Percentiles rank a stretch among this genome's conserved stretches.
phyloP scores from a whole-genome alignment of 2,113 vertebrate genomes.

The Nycticryphes semicollaris region DNA sequence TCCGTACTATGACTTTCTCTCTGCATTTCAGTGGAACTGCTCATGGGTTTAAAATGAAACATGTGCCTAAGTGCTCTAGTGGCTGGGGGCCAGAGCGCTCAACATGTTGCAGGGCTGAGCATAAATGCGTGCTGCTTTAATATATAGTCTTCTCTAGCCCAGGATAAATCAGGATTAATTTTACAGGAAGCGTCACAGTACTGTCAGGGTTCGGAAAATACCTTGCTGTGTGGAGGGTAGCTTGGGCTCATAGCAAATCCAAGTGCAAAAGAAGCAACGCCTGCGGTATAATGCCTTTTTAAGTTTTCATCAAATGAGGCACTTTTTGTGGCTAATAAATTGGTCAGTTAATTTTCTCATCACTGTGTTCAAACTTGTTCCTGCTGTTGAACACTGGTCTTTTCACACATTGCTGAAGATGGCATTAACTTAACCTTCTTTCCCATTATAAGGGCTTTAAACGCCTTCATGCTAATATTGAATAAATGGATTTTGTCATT shows the following conservation, averaged over 20 bases:
- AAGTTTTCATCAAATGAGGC: background rate
- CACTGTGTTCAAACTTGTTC: background rate
- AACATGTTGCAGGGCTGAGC: background rate
- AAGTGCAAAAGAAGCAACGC: background rate
- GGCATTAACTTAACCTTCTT: background rate
- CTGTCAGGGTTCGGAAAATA: background rate
- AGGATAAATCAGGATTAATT: background rate
- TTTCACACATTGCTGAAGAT: background rate
- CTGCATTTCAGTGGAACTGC: slow-evolving; percentile 5
- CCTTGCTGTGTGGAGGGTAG: fast-evolving
- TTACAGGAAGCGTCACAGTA: background rate
- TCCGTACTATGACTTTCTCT: background rate
- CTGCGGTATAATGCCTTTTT: background rate
- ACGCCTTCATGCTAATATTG: background rate
- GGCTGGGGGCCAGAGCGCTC: slow-evolving; percentile 14
- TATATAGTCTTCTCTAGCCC: background rate
- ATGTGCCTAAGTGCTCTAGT: slow-evolving; percentile 36
- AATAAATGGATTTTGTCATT: slow-evolving; percentile 7
- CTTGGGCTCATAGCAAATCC: background rate
- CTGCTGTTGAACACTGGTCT: background rate
- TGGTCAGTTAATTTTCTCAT: slow-evolving; percentile 25
- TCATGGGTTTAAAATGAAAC: slow-evolving; percentile 7
- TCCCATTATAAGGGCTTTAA: background rate
- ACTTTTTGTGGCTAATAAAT: background rate
- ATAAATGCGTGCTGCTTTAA: background rate